A percentile compares a stretch with the other conserved stretches of the same genome.
phyloP scores from a whole-genome alignment of 2,797 vertebrate genomes.

The Epinephelus awoara region DNA sequence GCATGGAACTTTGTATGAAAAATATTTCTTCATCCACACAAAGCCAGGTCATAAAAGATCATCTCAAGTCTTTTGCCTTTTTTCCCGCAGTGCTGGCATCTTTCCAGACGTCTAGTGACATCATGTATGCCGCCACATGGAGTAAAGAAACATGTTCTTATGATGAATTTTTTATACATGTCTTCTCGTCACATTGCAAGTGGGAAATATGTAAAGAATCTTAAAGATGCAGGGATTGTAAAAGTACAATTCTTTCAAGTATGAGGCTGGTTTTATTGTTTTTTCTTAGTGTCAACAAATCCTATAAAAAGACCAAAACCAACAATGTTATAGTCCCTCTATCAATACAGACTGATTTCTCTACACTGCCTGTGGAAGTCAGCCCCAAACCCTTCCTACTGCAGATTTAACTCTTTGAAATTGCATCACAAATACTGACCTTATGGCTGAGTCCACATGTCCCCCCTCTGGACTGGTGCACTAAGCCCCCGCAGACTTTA shows the following conservation, averaged over 20 bases:
- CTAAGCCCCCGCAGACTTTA: too few species aligned
- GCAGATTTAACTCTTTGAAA: neutral
- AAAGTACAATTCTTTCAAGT: neutral
- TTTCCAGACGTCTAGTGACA: neutral
- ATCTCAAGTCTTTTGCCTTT: slow-evolving; percentile 19
- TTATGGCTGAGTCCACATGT: too few species aligned
- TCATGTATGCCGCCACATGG: neutral
- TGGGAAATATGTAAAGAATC: neutral
- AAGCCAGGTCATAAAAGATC: slow-evolving; percentile 1
- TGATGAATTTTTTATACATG: neutral
- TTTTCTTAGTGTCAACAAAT: slow-evolving; percentile 3
- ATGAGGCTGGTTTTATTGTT: neutral
- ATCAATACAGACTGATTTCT: neutral
- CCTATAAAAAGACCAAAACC: neutral
- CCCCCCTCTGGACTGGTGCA: too few species aligned
- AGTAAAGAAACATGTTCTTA: neutral
- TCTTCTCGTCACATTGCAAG: neutral
- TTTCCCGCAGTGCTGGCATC: neutral
- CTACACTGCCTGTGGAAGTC: accelerated
- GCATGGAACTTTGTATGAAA: neutral
- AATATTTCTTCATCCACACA: neutral
- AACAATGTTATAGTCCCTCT: neutral
- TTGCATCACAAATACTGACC: neutral
- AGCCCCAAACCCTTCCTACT: neutral
- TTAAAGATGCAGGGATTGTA: neutral